Evolutionary conservation across 2,888 invertebrate species (phyloP), one percentile per base, ranked within the genome.

Genomic region (Parochlus steinenii): DNA sequence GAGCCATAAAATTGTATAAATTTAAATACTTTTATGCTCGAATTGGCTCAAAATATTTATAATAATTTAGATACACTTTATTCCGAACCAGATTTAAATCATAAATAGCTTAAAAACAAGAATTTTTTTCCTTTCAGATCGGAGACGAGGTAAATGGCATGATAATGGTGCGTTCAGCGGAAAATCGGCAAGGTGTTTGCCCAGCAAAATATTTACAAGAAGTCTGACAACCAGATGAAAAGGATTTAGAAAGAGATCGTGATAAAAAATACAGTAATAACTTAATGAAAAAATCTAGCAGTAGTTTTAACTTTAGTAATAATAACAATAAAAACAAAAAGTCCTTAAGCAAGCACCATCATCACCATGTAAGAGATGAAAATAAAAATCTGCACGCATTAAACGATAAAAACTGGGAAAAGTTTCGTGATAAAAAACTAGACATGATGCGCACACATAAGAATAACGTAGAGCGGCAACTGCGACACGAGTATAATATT

Each of bases 141-240:
- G 87, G 87, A 3, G 90, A 92, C 43, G 92, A 92, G 52, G 68
- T 85, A 1, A 86, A 89, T 49, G 92, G 90, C 17, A 87, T 89
- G 72, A 82, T 92, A 41, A 81, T 85, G 74, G 86, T 93, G 42
- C 74, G 90, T 36, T 85, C 85, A 30, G 89, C 89, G 1, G 85
- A 87, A 52, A 87, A 86, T 64, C 83, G 85, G 46, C 86, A 89
- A 59, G 87, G 85, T 39, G 76, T 85, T 44, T 93, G 92, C 60
- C 92, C 92, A n/a, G 61, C 86, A 26, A 89, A 87, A 58, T 93
- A 87, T 55, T 69, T 93, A 41, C 85, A 87, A 64, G 90, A 92
- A 64, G 86, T 89, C 78, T 87, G 86, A 86, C 83, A 70, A 56
- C 68, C 65, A 51, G 61, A 63, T 53, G 58, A 58, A 40, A 50